Evolutionary conservation across 2,113 vertebrate species (phyloP).

Genomic region (Gymnorhina tibicen): DNA sequence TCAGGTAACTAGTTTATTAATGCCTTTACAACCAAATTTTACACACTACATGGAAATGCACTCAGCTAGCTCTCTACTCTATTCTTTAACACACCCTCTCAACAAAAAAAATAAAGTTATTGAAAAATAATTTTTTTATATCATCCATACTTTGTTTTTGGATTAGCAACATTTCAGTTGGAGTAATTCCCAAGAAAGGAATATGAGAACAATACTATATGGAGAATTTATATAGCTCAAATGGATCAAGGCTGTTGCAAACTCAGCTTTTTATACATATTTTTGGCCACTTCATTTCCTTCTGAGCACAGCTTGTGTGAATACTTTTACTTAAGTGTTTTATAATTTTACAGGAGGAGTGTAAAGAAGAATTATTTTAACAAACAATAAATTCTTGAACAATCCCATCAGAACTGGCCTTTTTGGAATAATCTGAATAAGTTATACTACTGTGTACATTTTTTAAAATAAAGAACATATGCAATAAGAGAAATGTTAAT

Average conservation of each 20-base stretch:
- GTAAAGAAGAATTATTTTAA: constrained; percentile 33
- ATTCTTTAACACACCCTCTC: background rate
- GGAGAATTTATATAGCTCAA: constrained; percentile 8
- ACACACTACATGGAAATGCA: background rate
- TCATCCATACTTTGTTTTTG: background rate
- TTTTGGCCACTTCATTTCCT: constrained; percentile 19
- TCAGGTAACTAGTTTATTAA: constrained; percentile 11
- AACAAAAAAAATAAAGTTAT: background rate
- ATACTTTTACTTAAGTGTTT: constrained; percentile 25
- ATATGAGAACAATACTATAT: constrained; percentile 17
- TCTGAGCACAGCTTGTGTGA: background rate
- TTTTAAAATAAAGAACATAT: constrained; percentile 28
- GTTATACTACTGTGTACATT: background rate
- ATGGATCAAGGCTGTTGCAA: constrained; percentile 19
- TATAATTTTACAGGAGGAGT: constrained; percentile 13
- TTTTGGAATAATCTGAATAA: constrained; percentile 29
- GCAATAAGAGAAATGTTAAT: constrained; percentile 55
- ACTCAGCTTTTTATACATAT: constrained; percentile 23
- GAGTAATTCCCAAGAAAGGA: constrained; percentile 21
- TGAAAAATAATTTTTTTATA: background rate
- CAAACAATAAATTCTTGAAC: background rate
- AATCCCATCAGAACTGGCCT: background rate
- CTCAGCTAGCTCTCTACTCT: background rate
- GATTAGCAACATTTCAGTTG: constrained; percentile 32
- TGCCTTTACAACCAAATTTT: constrained; percentile 16